phyloP scores from a whole-genome alignment of 2,797 vertebrate genomes.

The Masticophis lateralis region DNA sequence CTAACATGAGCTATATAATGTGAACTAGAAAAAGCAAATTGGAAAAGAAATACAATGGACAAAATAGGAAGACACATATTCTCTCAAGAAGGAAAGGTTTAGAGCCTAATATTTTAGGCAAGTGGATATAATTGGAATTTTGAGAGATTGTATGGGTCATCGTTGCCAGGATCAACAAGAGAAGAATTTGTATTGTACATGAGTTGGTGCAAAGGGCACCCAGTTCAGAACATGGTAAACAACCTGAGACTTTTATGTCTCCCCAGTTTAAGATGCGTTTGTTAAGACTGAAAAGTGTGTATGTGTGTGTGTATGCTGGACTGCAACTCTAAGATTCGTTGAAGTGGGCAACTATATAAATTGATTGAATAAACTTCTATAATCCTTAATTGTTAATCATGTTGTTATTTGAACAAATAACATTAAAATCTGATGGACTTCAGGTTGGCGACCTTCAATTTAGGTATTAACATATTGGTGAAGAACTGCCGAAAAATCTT shows the following conservation, averaged over 20 bases:
- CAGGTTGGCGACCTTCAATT: neutral
- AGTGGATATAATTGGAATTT: neutral
- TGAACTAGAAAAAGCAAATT: constrained; percentile 1
- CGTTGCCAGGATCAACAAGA: neutral
- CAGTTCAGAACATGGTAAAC: neutral
- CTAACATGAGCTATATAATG: neutral
- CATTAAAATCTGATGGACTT: neutral
- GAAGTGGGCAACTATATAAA: neutral
- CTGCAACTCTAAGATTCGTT: neutral
- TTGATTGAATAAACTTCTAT: neutral
- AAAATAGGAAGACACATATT: neutral
- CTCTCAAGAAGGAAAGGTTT: neutral
- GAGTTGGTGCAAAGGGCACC: neutral
- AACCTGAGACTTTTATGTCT: neutral
- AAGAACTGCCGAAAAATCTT: neutral
- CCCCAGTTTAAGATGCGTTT: neutral
- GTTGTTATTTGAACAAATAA: neutral
- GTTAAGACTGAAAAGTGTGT: neutral
- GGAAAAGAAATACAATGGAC: neutral
- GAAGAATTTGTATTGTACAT: neutral
- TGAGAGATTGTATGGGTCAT: neutral
- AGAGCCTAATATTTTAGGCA: neutral
- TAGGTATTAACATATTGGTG: neutral
- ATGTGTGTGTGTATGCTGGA: neutral
- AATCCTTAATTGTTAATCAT: neutral